Base-by-base conservation (phyloP, 2,888 invertebrate species). In the Macrosoma leucophasiata region DNA sequence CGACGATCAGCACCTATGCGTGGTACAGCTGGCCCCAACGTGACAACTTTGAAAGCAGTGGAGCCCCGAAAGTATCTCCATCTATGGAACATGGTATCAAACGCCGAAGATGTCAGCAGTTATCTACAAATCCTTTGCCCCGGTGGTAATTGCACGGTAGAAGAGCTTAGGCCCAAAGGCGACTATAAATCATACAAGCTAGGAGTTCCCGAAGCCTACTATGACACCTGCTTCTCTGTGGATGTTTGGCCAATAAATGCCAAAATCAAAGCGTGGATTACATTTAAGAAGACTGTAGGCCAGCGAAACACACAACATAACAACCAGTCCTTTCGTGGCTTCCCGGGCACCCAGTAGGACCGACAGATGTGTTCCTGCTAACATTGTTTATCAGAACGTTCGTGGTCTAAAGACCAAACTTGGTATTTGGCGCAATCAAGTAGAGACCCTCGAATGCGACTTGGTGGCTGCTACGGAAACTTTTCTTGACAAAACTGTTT, bases 241-340 rank as follows among this genome's bases (percentile, higher is more conserved):
- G 42, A 46, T 20, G 31, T 39, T 5, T 48, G 41, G 46, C 44
- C 42, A 4, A 25, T 37, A n/a, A 44, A 43, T 20, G 39, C 48
- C 2, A 32, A 36, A 17, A 28, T 48, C 3, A 48, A 45, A 30
- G 7, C 32, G 2, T 45, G 48, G 41, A 26, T 33, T 8, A 20
- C 29, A 9, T 36, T 37, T 41, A 32, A 27, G 3, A 23, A 14
- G 7, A 23, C 14, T 13, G 22, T 11, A 11, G 5, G 11, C 11
- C 22, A 2, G 10, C 10, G 11, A 11, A 11, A 2, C 2, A 2
- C 22, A 6, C 11, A 11, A 22, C 3, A 22, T 3, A 25, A 6
- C n/a, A 9, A 13, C 11, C 26, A 33, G 27, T 11, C 33, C 33
- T 33, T 33, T 33, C 33, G 26, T 20, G 20, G 17, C 11, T 18